Percentiles rank a stretch among this genome's conserved stretches.
phyloP scores from a whole-genome alignment of 2,888 invertebrate species.

The Podabrus alpinus region DNA sequence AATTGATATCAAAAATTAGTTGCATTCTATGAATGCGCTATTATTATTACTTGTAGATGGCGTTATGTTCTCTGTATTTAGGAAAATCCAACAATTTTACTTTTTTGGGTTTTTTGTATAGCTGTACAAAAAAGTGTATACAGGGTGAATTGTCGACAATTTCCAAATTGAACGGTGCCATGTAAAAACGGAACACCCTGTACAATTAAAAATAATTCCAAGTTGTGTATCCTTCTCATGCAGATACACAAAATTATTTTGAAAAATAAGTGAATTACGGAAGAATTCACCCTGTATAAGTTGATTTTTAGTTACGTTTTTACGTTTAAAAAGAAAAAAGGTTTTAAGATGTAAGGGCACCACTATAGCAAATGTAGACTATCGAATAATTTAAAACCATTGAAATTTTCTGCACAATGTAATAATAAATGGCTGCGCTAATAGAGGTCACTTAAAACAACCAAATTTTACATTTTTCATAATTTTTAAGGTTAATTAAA shows the following conservation, averaged over 20 bases:
- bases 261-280: background rate
- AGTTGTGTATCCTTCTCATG: no score
- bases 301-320: background rate
- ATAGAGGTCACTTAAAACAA: background rate
- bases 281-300: background rate
- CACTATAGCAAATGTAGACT: conserved; percentile 27
- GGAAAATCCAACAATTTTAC: background rate
- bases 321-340: conserved; percentile 5
- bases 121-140: background rate
- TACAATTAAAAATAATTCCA: no score
- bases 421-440: conserved; percentile 15
- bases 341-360: conserved; percentile 26
- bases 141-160: background rate
- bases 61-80: background rate
- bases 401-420: conserved; percentile 27
- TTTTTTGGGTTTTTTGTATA: background rate
- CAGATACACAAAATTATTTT: no score
- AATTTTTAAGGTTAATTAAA: background rate
- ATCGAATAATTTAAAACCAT: conserved; percentile 21
- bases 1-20: conserved; percentile 1
- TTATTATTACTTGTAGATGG: conserved; percentile 6
- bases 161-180: no score
- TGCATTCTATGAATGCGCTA: conserved; percentile 39
- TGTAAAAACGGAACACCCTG: no score
- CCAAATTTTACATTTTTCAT: background rate